Conservation (phyloP, 1,140 invertebrate genomes). For the Hetaerina americana region DNA sequence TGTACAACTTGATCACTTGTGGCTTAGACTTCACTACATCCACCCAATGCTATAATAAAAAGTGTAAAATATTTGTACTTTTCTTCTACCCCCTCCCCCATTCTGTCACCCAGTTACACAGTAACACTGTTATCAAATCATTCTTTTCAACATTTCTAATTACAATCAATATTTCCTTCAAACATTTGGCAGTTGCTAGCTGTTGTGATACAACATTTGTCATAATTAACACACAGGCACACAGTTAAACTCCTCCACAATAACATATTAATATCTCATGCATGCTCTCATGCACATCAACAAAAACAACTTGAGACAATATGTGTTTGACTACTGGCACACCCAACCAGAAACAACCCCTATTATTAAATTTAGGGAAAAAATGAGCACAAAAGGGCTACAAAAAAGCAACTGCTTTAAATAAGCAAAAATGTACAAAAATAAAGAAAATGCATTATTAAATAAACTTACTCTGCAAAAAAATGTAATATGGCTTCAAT, state of each 20-base stretch:
- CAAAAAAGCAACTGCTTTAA: not conserved
- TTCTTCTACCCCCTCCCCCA: not conserved
- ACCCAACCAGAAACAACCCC: not conserved
- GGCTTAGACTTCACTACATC: not conserved
- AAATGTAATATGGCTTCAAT: not conserved
- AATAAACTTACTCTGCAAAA: too few species aligned
- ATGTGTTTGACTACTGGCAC: not conserved
- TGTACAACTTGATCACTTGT: not conserved
- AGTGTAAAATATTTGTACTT: conserved; percentile 1
- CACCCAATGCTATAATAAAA: not conserved
- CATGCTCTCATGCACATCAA: not conserved
- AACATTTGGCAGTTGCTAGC: not conserved
- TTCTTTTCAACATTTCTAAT: not conserved
- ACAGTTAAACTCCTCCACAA: not conserved
- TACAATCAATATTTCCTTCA: not conserved
- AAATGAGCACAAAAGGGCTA: not conserved
- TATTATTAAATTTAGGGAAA: not conserved
- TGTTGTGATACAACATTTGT: not conserved
- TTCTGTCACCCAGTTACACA: not conserved
- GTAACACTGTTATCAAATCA: not conserved
- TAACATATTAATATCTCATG: not conserved
- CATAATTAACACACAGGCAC: not conserved
- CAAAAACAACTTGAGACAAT: not conserved
- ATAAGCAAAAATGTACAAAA: not conserved
- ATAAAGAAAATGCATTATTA: too few species aligned